Evolutionary conservation across 2,113 vertebrate species (phyloP).

Genomic region (Oncorhynchus kisutch): DNA sequence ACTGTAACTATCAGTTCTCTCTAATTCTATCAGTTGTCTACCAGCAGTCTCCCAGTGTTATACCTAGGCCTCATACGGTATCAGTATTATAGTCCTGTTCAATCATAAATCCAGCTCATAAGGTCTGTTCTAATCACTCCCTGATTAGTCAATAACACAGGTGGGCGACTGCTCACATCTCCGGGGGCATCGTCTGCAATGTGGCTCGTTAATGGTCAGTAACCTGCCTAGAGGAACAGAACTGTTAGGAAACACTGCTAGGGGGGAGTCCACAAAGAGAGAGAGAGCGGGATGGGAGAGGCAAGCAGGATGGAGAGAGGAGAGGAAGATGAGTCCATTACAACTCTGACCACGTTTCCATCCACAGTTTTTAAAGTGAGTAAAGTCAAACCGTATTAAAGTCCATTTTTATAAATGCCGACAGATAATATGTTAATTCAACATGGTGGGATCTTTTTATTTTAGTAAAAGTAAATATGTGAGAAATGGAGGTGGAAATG

Average conservation of each 20-base stretch:
- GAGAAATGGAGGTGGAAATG: no score
- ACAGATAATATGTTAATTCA: no score
- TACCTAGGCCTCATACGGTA: not conserved
- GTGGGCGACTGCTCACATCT: slow-evolving; percentile 55
- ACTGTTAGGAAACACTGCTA: not conserved
- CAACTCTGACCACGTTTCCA: no score
- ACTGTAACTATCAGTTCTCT: not conserved
- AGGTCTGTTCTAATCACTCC: slow-evolving; percentile 45
- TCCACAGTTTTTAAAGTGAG: no score
- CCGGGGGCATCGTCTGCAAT: no score
- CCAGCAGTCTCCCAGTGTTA: not conserved
- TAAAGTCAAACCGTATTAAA: no score
- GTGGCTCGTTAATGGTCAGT: slow-evolving; percentile 61
- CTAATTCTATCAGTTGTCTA: not conserved
- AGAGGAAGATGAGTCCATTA: not conserved
- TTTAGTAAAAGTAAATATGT: no score
- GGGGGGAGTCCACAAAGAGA: not conserved
- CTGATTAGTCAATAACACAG: slow-evolving; percentile 73
- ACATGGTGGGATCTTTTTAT: no score
- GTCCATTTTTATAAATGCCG: no score
- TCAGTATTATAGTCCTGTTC: slow-evolving; percentile 26
- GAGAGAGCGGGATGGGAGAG: not conserved
- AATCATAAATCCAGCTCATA: slow-evolving; percentile 70
- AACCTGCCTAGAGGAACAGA: slow-evolving; percentile 44
- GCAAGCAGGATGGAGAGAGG: not conserved